Conservation (phyloP, 1,140 invertebrate species). For the Homarus americanus region DNA sequence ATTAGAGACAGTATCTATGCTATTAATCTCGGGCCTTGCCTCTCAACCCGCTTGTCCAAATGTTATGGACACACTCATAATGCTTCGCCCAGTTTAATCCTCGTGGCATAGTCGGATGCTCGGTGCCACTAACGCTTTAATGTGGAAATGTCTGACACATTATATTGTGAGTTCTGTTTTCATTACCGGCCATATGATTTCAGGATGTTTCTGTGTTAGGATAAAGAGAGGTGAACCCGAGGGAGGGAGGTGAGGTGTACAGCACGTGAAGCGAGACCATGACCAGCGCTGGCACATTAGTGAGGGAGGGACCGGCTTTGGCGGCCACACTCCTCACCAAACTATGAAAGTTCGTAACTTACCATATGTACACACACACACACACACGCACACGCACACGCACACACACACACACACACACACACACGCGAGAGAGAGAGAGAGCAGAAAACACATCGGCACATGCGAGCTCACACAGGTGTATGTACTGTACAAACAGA, state of each 20-base stretch:
- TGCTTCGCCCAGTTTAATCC: not conserved
- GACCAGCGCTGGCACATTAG: not conserved
- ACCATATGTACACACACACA: no score
- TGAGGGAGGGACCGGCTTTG: not conserved
- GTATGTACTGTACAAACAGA: no score
- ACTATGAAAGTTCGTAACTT: no score
- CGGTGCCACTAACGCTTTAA: not conserved
- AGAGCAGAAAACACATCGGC: no score
- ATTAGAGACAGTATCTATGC: slow-evolving; percentile 58
- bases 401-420: slow-evolving; percentile 21
- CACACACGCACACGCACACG: no score
- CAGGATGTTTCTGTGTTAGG: not conserved
- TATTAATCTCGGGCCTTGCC: slow-evolving; percentile 35
- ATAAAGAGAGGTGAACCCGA: not conserved
- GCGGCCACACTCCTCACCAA: not conserved
- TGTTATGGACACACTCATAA: not conserved
- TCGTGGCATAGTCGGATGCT: not conserved
- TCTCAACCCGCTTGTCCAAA: not conserved
- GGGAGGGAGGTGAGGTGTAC: not conserved
- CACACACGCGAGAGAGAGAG: no score
- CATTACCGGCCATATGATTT: not conserved
- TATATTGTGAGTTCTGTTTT: not conserved
- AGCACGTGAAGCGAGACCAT: not conserved
- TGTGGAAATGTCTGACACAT: not conserved
- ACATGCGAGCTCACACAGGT: no score